Conservation (phyloP, 2,888 invertebrate species). For the Lycia hirtaria region DNA sequence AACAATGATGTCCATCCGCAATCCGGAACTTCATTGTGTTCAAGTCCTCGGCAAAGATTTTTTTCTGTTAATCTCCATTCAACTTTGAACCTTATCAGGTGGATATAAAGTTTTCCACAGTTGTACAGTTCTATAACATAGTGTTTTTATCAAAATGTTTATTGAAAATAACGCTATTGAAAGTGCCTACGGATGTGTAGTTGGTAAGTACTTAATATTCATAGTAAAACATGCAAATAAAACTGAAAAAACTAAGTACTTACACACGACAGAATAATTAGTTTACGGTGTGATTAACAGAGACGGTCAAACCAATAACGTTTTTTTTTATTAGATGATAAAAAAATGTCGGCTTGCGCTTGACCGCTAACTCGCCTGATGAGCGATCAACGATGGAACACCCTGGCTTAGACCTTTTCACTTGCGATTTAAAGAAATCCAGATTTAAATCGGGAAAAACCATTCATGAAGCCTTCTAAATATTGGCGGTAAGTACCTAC, state of each 20-base stretch:
- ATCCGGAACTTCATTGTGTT: slow-evolving; percentile 9
- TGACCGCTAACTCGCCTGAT: too few relatives aligned
- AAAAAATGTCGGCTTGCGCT: too few relatives aligned
- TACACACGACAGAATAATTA: background rate
- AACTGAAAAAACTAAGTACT: background rate
- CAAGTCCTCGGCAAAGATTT: background rate
- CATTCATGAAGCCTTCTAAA: too few relatives aligned
- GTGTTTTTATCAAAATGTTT: slow-evolving; percentile 2
- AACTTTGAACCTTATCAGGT: slow-evolving; percentile 10
- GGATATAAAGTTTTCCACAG: background rate
- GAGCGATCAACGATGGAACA: too few relatives aligned
- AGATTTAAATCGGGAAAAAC: too few relatives aligned
- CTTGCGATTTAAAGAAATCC: too few relatives aligned
- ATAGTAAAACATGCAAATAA: background rate
- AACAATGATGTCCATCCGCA: slow-evolving; percentile 11
- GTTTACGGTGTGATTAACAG: background rate
- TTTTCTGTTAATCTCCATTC: background rate
- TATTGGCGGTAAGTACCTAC: too few relatives aligned
- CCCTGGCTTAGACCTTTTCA: too few relatives aligned
- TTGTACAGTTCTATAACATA: background rate
- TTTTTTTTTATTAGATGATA: too few relatives aligned
- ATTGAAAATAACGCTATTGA: background rate
- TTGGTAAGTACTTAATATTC: background rate
- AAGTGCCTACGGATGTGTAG: background rate
- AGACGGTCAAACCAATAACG: too few relatives aligned